Evolutionary conservation across 2,888 invertebrate species (phyloP).

Genomic region (Melinaea marsaeus): DNA sequence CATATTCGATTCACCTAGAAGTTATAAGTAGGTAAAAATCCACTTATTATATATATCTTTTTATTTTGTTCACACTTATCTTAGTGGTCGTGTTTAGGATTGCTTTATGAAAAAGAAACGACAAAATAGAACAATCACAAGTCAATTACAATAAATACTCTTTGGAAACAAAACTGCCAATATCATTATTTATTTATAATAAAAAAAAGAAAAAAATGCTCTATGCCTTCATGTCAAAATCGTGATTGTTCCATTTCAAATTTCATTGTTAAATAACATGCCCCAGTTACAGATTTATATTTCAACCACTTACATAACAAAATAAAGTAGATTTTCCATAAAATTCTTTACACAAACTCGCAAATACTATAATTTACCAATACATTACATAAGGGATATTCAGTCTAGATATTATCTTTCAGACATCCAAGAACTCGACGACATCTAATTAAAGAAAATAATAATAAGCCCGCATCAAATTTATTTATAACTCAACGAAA

Average conservation of each 20-base stretch:
- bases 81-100: constrained; percentile 61
- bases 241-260: constrained; percentile 26
- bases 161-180: constrained; percentile 23
- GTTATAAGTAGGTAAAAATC: constrained; percentile 66
- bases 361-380: constrained; percentile 33
- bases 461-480: constrained; percentile 46
- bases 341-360: constrained; percentile 29
- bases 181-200: neutral
- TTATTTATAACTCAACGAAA: constrained; percentile 55
- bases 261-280: constrained; percentile 50
- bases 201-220: constrained; percentile 7
- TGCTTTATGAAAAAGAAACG: constrained; percentile 33
- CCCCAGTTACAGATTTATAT: constrained; percentile 47
- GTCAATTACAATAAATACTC: neutral
- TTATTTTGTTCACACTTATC: constrained; percentile 54
- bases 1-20: constrained; percentile 58
- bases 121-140: constrained; percentile 22
- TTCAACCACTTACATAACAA: constrained; percentile 38
- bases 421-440: constrained; percentile 65
- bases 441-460: constrained; percentile 48
- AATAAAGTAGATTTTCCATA: constrained; percentile 33
- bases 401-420: constrained; percentile 75
- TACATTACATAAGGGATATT: constrained; percentile 51
- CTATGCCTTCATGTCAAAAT: neutral
- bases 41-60: constrained; percentile 51